Conservation (phyloP, 2,797 vertebrate genomes). For the Taenioides sp. region DNA sequence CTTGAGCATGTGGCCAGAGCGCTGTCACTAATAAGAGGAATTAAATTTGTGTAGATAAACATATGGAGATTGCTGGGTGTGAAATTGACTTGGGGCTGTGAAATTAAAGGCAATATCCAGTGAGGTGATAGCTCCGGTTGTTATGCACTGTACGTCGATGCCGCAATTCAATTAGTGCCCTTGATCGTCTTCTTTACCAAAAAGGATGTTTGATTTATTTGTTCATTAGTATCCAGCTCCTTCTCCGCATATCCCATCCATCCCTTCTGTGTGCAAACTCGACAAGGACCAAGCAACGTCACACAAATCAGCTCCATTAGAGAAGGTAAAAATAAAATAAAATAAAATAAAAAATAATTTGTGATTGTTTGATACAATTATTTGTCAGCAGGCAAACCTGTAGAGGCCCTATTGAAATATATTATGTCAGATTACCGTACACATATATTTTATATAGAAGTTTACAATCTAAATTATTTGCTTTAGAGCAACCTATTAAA, state of each 20-base stretch:
- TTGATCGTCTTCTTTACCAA: conserved; percentile 70
- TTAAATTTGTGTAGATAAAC: conserved; percentile 71
- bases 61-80: conserved; percentile 75
- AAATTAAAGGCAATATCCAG: conserved; percentile 68
- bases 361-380: not conserved
- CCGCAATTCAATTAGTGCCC: conserved; percentile 74
- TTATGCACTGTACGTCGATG: conserved; percentile 47
- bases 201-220: conserved; percentile 74
- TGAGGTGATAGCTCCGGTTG: conserved; percentile 66
- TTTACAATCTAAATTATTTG: no score
- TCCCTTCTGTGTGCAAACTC: conserved; percentile 57
- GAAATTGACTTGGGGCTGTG: conserved; percentile 76
- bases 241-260: conserved; percentile 60
- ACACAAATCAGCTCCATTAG: not conserved
- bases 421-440: not conserved
- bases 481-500: no score
- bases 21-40: conserved; percentile 71
- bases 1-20: conserved; percentile 63
- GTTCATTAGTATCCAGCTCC: conserved; percentile 69
- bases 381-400: not conserved
- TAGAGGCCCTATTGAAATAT: not conserved
- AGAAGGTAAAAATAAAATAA: not conserved
- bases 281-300: conserved; percentile 47
- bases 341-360: not conserved
- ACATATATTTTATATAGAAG: no score